A percentile compares a stretch with the other conserved stretches of the same genome.
These are phyloP conservation scores for Stegophylla sp. DNA, from an alignment of 2,888 invertebrate genomes.

Conservation along the genomic window DNA sequence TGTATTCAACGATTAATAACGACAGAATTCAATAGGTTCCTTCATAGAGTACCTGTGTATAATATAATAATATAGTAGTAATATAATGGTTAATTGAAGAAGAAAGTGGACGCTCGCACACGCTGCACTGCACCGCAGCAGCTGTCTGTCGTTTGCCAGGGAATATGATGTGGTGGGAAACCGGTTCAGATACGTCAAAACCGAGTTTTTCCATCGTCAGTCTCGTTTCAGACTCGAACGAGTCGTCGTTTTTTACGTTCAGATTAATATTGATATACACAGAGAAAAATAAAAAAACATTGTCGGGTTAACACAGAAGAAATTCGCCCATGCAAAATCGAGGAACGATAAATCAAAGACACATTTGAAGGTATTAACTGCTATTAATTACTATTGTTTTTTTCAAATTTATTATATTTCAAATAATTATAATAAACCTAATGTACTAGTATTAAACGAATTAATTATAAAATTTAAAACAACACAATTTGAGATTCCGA, in stretches of 20 bases:
- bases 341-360: background rate
- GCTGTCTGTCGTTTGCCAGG: background rate
- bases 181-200: conserved; percentile 43
- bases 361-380: conserved; percentile 29
- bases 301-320: background rate
- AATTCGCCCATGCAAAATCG: conserved; percentile 15
- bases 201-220: conserved; percentile 32
- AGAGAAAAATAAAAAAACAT: conserved; percentile 6
- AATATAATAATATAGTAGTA: conserved; percentile 14
- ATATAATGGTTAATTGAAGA: conserved; percentile 37
- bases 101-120: conserved; percentile 25
- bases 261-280: background rate
- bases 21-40: conserved; percentile 19
- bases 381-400: background rate
- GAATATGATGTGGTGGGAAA: conserved; percentile 47
- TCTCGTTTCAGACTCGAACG: conserved; percentile 48
- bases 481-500: too few relatives aligned
- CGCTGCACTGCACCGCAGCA: background rate
- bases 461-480: too few relatives aligned
- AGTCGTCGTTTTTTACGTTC: conserved; percentile 30
- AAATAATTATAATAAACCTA: too few relatives aligned
- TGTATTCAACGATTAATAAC: background rate
- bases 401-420: background rate
- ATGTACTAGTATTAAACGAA: too few relatives aligned
- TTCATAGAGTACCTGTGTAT: background rate